These are phyloP conservation scores for Hyalella azteca DNA, from an alignment of 2,888 invertebrate genomes.

Conservation along the genomic window DNA sequence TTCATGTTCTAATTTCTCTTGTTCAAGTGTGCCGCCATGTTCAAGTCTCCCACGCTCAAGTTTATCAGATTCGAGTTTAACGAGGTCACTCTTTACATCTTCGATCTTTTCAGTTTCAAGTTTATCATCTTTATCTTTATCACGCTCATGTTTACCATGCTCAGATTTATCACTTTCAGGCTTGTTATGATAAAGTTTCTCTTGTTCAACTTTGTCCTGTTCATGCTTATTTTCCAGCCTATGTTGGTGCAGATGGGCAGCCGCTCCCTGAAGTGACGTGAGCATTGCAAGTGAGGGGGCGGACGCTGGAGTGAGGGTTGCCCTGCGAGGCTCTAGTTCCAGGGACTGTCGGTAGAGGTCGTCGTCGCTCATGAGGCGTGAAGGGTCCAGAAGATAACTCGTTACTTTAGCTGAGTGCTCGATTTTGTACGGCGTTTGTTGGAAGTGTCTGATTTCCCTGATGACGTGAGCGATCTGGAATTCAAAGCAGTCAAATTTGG, in stretches of 20 bases:
- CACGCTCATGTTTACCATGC: too few relatives aligned
- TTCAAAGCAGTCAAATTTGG: too few relatives aligned
- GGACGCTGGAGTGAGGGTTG: constrained; percentile 52
- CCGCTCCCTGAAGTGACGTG: constrained; percentile 33
- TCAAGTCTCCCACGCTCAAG: too few relatives aligned
- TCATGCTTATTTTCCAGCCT: constrained; percentile 1
- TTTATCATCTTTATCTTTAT: too few relatives aligned
- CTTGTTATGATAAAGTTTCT: too few relatives aligned
- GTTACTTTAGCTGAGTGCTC: constrained; percentile 81
- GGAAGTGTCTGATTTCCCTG: constrained; percentile 86
- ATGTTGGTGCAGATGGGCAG: constrained; percentile 25
- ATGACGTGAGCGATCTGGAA: constrained; percentile 89
- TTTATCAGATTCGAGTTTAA: too few relatives aligned
- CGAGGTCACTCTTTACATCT: too few relatives aligned
- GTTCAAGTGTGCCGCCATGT: too few relatives aligned
- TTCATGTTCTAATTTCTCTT: too few relatives aligned
- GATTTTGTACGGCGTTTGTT: constrained; percentile 90
- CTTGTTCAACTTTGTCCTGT: neutral
- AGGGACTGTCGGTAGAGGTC: constrained; percentile 81
- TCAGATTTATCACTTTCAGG: too few relatives aligned
- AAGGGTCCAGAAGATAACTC: constrained; percentile 78
- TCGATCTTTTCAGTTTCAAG: too few relatives aligned
- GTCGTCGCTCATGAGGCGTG: constrained; percentile 78
- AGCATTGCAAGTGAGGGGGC: constrained; percentile 35
- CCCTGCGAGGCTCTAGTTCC: constrained; percentile 78